Percentiles rank a stretch among this genome's conserved stretches.
These are phyloP conservation scores for Phrynocephalus vlangalii DNA, from an alignment of 2,797 vertebrate species.

Conservation along the genomic window DNA sequence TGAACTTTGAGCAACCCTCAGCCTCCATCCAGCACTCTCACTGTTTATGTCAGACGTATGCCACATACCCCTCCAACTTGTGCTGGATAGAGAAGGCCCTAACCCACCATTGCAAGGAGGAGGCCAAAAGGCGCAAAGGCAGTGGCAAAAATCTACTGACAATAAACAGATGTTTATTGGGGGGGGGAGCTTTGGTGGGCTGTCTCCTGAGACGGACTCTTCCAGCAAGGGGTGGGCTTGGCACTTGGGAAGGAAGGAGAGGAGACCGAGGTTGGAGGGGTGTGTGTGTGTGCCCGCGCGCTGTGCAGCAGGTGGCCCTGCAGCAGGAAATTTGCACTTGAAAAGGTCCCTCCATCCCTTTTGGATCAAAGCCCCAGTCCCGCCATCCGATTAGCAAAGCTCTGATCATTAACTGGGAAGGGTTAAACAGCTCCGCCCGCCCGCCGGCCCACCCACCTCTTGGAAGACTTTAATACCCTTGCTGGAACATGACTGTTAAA, in stretches of 20 bases:
- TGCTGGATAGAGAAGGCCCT: background rate
- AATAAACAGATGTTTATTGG: background rate
- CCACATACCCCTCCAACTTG: background rate
- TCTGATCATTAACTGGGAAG: constrained; percentile 65
- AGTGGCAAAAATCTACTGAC: too few relatives aligned
- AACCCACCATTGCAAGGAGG: background rate
- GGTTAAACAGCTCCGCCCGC: constrained; percentile 60
- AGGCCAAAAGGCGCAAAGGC: background rate
- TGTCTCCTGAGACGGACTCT: background rate
- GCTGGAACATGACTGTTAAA: constrained; percentile 59
- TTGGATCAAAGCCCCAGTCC: constrained; percentile 67
- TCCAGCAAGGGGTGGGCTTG: constrained; percentile 24
- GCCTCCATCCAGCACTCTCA: too few relatives aligned
- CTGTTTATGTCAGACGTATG: background rate
- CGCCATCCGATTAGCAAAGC: constrained; percentile 62
- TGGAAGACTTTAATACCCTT: constrained; percentile 55
- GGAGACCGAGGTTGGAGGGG: constrained; percentile 42
- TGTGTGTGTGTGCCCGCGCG: background rate
- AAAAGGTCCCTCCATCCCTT: constrained; percentile 64
- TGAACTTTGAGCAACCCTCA: too few relatives aligned
- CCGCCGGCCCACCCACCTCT: constrained; percentile 34
- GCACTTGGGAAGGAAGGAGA: constrained; percentile 17
- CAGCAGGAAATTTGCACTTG: constrained; percentile 68
- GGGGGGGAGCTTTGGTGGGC: background rate
- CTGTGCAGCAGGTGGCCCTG: constrained; percentile 22